Base-by-base conservation (phyloP, 2,888 invertebrate species). In the Thera obeliscata region DNA sequence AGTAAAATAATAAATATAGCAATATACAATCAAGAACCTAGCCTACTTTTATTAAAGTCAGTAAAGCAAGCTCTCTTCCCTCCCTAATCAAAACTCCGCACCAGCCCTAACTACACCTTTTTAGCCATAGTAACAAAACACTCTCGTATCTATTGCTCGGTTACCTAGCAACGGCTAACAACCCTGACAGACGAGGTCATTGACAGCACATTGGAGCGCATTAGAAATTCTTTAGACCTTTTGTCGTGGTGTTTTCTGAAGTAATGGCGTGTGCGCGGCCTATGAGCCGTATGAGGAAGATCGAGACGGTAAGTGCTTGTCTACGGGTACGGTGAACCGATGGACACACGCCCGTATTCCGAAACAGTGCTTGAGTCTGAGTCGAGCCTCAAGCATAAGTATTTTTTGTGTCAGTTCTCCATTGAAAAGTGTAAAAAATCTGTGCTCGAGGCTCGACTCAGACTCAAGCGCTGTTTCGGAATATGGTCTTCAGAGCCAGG, bases 201-300 rank as follows among this genome's bases (percentile, higher is more conserved):
- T 54, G 38, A 46, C 55, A 12, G 55, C 57, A n/a, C 50, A 66
- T 57, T 66, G 56, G n/a, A 61, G 6, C 56, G 46, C 50, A 66
- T 58, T 66, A 61, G 22, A 61, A 12, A 66, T 57, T 66, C 56
- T 46, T 61, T 49, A 52, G 54, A 36, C n/a, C 22, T 61, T 58
- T 58, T 56, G 8, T 38, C 61, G 46, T 57, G 11, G n/a, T 62
- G 56, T 55, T 61, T 60, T 56, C 36, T 60, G 22, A 36, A 41
- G 43, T 54, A 41, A 69, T 69, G 69, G 62, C 91, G 89, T 81
- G 87, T 11, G 83, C 60, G 35, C 82, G 89, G 61, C 93, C 92
- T 0, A 83, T 93, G 91, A 93, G 91, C 67, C 87, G 87, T 48
- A 87, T 87, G 87, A 79, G 87, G 66, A 93, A 90, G 70, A 71